These are phyloP conservation scores for Dolichotis patagonum DNA, from an alignment of 2,113 vertebrate species.

Conservation along the genomic window DNA sequence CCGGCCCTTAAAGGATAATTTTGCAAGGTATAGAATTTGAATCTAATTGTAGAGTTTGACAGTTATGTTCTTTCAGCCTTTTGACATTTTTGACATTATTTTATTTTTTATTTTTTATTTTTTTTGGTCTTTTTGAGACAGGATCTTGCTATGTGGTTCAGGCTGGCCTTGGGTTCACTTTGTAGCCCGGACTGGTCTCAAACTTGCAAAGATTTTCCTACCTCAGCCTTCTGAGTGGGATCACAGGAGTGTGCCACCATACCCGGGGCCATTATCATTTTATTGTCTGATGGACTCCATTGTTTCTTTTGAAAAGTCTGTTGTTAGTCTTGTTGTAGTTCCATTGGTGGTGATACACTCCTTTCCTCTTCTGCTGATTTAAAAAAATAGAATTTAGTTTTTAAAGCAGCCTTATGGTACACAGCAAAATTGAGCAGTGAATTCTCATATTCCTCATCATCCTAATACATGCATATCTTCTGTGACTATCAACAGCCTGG, in stretches of 20 bases:
- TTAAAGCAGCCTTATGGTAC: background rate
- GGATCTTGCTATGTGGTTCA: too few species aligned
- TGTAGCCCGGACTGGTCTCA: too few species aligned
- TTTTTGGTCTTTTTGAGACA: too few species aligned
- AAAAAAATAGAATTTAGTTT: background rate
- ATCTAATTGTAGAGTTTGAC: background rate
- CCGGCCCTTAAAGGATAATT: background rate
- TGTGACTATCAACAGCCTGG: background rate
- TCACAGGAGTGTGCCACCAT: too few species aligned
- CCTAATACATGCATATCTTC: background rate
- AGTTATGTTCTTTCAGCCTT: background rate
- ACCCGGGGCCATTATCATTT: background rate
- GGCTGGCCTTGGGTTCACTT: too few species aligned
- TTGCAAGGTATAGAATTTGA: background rate
- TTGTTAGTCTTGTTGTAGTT: background rate
- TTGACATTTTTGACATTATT: background rate
- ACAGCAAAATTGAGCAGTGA: background rate
- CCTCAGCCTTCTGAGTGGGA: too few species aligned
- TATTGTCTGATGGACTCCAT: background rate
- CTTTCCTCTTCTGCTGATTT: background rate
- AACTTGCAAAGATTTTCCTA: too few species aligned
- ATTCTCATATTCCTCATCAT: accelerated
- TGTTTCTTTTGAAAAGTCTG: background rate
- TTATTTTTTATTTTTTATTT: background rate
- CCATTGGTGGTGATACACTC: background rate